Base-by-base conservation (phyloP, 2,797 vertebrate genomes). In the Lacerta bilineata region DNA sequence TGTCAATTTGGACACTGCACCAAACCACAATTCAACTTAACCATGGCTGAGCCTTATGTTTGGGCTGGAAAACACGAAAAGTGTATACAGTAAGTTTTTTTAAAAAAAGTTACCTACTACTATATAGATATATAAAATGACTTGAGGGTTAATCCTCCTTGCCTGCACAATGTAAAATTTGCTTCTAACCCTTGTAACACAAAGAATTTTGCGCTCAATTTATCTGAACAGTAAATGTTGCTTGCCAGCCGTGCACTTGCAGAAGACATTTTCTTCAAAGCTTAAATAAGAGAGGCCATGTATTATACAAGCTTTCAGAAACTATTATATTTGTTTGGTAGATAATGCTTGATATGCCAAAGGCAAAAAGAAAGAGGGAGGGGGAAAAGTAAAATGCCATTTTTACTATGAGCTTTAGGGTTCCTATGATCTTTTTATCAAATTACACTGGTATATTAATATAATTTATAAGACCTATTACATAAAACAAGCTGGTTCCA, bases 131-230 rank as follows among this genome's bases (percentile, higher is more conserved):
- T 78, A 43, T 23, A 36, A 61, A 46, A 68, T 43, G 43, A 13
- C 76, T 69, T 46, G 11, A 86, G 43, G 41, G 43, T 86, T 82
- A 86, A 71, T 69, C 13, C 17, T 43, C 76, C 33, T 83, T 43
- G 20, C 36, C 29, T 61, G 61, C 61, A 50, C n/a, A 25, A 80
- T 59, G 46, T 36, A 77, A 61, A 23, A 82, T 76, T 17, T 86
- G 43, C 61, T 71, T 39, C 80, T 29, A 86, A 71, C 61, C 23
- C 1, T 66, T 33, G 2, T 18, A 86, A 59, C 64, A 89, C 17
- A 74, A 85, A 39, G 25, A 29, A 55, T 89, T 85, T 81, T 89
- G 83, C 17, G 39, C 29, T 89, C 72, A 86, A 71, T 78, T 86
- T 83, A 61, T 77, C 80, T 18, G 6, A 77, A 69, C n/a, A 69